These are phyloP conservation scores for Apostichopus californicus DNA, from an alignment of 35 echinoderm and acorn worm genomes.

Conservation along the genomic window DNA sequence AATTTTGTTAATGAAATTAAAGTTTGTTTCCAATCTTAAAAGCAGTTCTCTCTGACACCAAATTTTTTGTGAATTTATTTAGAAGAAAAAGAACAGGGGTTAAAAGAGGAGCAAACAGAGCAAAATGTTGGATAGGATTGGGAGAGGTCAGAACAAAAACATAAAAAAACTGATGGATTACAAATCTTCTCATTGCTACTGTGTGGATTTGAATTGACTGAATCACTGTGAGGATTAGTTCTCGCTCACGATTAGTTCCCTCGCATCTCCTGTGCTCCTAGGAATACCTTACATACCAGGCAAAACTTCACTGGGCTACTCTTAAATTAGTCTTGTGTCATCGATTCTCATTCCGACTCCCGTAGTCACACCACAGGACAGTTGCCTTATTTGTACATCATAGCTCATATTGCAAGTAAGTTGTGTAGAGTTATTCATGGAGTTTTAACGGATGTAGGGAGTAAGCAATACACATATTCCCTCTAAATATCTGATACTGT, in stretches of 20 bases:
- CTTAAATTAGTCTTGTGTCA: slow-evolving; percentile 45
- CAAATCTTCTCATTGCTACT: too few relatives aligned
- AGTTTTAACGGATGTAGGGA: neutral
- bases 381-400: slow-evolving; percentile 53
- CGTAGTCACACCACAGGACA: slow-evolving; percentile 32
- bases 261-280: neutral
- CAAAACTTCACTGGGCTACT: slow-evolving; percentile 21
- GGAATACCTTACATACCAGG: slow-evolving; percentile 48
- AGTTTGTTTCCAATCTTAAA: too few relatives aligned
- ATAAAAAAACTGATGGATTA: too few relatives aligned
- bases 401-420: slow-evolving; percentile 24
- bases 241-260: neutral
- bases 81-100: too few relatives aligned
- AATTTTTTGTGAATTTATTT: too few relatives aligned
- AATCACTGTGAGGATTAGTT: too few relatives aligned
- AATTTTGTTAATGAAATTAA: too few relatives aligned
- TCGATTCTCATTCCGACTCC: slow-evolving; percentile 1
- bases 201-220: too few relatives aligned
- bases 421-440: neutral
- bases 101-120: too few relatives aligned
- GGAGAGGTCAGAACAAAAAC: too few relatives aligned
- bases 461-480: neutral
- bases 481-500: neutral
- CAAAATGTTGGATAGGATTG: too few relatives aligned
- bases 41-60: too few relatives aligned